phyloP scores from a whole-genome alignment of 2,797 vertebrate genomes.

The Parotocinclus haroldoi region DNA sequence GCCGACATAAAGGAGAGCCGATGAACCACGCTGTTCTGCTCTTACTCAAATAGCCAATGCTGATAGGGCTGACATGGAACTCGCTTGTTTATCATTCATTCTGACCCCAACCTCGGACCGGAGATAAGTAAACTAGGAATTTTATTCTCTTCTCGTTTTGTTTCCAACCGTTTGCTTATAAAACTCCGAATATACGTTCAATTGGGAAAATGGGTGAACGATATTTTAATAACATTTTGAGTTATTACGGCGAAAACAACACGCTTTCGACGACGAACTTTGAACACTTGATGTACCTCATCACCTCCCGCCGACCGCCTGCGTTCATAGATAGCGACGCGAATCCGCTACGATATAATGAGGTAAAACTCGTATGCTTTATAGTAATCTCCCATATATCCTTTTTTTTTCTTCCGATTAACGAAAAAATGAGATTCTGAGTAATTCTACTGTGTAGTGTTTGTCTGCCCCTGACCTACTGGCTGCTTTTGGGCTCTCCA shows the following conservation, averaged over 20 bases:
- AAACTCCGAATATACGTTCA: neutral
- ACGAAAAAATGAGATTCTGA: neutral
- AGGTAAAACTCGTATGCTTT: conserved; percentile 23
- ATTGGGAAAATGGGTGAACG: conserved; percentile 22
- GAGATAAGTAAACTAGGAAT: neutral
- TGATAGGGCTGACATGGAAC: neutral
- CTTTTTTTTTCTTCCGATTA: neutral
- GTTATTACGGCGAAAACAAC: conserved; percentile 37
- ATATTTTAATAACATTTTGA: conserved; percentile 21
- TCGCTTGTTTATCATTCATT: neutral
- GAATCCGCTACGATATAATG: conserved; percentile 31
- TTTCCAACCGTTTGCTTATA: no score
- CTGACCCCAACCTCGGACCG: neutral
- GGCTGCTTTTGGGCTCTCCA: conserved; percentile 28
- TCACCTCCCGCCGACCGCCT: conserved; percentile 31
- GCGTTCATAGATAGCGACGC: conserved; percentile 23
- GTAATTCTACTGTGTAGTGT: conserved; percentile 34
- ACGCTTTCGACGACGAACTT: conserved; percentile 37
- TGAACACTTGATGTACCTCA: conserved; percentile 37
- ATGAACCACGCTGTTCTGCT: neutral
- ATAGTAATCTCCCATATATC: neutral
- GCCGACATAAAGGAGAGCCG: neutral
- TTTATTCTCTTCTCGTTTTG: no score
- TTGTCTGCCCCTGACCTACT: conserved; percentile 32
- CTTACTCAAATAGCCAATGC: neutral